A percentile compares a stretch with the other conserved stretches of the same genome.
These are phyloP conservation scores for Oscheius sp. DNA, from an alignment of 2,888 invertebrate genomes.

Conservation along the genomic window DNA sequence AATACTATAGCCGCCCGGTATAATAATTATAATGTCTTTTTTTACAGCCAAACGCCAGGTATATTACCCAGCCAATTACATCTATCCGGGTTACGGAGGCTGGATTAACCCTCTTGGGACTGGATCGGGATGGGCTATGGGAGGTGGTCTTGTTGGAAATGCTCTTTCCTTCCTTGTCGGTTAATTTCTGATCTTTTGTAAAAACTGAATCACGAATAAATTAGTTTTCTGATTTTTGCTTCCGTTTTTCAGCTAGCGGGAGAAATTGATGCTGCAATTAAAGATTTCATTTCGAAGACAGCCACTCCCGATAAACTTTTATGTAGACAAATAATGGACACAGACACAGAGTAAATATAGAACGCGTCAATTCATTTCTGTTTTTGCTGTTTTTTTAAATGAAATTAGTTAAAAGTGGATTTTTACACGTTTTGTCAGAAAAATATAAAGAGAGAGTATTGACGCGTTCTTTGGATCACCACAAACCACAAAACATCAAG, in stretches of 20 bases:
- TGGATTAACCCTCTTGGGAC: conserved; percentile 23
- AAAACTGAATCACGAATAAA: too few relatives aligned
- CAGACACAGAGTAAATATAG: neutral
- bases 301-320: neutral
- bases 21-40: neutral
- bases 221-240: too few relatives aligned
- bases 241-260: too few relatives aligned
- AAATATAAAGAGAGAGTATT: too few relatives aligned
- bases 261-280: too few relatives aligned
- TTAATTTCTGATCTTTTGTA: neutral
- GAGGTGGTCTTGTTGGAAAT: conserved; percentile 31
- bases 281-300: neutral
- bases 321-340: conserved; percentile 2
- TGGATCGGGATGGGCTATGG: conserved; percentile 28
- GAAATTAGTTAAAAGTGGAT: too few relatives aligned
- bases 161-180: conserved; percentile 23
- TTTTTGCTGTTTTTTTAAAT: too few relatives aligned
- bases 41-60: conserved; percentile 15
- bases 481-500: neutral
- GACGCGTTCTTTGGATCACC: too few relatives aligned
- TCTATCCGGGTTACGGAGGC: conserved; percentile 22
- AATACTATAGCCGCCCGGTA: too few relatives aligned
- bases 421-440: too few relatives aligned
- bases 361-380: too few relatives aligned
- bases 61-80: neutral